Base-by-base conservation (phyloP, 2,113 vertebrate species). In the Actenoides hombroni region DNA sequence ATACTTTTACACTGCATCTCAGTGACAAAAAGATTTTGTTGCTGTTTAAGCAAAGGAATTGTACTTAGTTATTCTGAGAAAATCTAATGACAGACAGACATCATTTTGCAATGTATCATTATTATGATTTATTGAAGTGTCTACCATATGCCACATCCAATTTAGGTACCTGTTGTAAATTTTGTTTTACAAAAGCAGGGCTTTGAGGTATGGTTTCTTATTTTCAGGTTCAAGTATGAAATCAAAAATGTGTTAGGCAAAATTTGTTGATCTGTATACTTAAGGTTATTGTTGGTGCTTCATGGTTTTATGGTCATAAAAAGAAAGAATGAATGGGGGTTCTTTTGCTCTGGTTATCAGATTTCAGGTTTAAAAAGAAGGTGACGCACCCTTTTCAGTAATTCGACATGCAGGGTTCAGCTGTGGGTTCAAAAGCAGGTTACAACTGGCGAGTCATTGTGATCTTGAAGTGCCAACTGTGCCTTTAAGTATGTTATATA, bases 311-410 rank as follows among this genome's bases (percentile, higher is more conserved):
- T 76, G 89, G 67, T 93, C 87, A 63, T 92, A 95, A 74, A 96
- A 97, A 97, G 71, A 94, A 88, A 92, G 88, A 95, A 96, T 95
- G 93, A 97, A 96, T 94, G 84, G 88, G 84, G 93, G 57, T 87
- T 91, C 94, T 96, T 96, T 97, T 90, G 86, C 77, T 61, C 63
- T 93, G 82, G 65, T 91, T 96, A 97, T 97, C 97, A 88, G 42
- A 90, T 97, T 96, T 97, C 96, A 96, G 48, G 83, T 93, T 95
- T 94, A 92, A 83, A 96, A 91, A 94, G 76, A 95, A 88, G n/a
- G 25, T 91, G 81, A 92, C 92, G 91, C 95, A 84, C 91, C 83
- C 85, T 96, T 88, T 95, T 95, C 88, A 73, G 90, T 96, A 96
- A 96, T 91, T 92, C 2, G 3, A 76, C 94, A 54, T 86, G 73